phyloP scores from a whole-genome alignment of 64 coral and sea anemone species.

The Porites australiensis region DNA sequence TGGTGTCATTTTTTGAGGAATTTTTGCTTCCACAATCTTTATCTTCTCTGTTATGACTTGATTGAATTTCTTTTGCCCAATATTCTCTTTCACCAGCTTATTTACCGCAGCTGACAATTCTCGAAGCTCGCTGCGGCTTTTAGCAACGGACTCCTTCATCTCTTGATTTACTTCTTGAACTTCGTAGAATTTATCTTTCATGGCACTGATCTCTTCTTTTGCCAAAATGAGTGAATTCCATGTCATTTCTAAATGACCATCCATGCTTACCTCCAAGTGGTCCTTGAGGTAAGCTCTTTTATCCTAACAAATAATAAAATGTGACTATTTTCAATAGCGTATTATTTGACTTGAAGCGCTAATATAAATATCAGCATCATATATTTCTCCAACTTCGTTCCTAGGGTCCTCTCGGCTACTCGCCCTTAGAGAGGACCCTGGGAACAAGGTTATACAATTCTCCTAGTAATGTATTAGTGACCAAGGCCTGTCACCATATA shows the following conservation, averaged over 20 bases:
- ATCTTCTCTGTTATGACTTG: neutral
- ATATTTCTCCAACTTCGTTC: too few species aligned
- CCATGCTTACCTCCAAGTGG: conserved; percentile 11
- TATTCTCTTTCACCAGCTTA: neutral
- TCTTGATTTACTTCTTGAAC: neutral
- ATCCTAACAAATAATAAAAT: neutral
- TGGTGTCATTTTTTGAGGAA: neutral
- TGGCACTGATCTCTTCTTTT: neutral
- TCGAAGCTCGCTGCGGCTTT: neutral
- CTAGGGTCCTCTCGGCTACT: too few species aligned
- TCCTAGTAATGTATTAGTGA: too few species aligned
- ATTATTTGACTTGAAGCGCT: too few species aligned
- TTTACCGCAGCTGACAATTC: conserved; percentile 12
- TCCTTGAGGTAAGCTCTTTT: conserved; percentile 21
- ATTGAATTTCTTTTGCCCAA: neutral
- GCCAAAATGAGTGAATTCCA: neutral
- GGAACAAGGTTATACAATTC: too few species aligned
- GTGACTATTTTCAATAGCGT: too few species aligned
- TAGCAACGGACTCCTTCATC: neutral
- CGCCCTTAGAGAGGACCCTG: too few species aligned
- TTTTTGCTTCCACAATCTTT: neutral
- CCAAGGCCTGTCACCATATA: too few species aligned
- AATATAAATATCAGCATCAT: too few species aligned
- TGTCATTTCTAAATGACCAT: conserved; percentile 20
- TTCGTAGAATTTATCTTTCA: conserved; percentile 18